phyloP scores from a whole-genome alignment of 2,888 invertebrate species.

The Ypsolopha scabrella region DNA sequence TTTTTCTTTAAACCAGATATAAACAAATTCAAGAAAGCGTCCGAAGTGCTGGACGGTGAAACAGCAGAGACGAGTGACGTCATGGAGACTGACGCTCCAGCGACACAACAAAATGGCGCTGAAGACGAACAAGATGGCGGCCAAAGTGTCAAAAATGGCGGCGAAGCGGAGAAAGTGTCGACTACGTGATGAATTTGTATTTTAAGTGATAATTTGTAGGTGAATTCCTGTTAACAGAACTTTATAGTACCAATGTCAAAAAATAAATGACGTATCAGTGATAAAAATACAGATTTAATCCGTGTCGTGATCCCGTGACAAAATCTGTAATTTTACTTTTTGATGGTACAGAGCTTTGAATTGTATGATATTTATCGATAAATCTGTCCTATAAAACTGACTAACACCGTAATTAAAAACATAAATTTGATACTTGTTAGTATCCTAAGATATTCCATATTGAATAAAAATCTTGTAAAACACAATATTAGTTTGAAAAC shows the following conservation, averaged over 20 bases:
- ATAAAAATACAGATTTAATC: not conserved
- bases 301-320: too few relatives aligned
- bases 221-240: too few relatives aligned
- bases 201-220: not conserved
- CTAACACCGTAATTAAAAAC: too few relatives aligned
- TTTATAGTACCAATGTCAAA: too few relatives aligned
- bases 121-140: slow-evolving; percentile 1
- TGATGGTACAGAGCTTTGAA: too few relatives aligned
- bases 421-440: too few relatives aligned
- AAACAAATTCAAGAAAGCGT: slow-evolving; percentile 78
- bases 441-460: too few relatives aligned
- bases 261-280: not conserved
- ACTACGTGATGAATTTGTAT: not conserved
- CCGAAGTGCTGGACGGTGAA: slow-evolving; percentile 29
- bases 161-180: not conserved
- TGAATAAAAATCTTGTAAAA: too few relatives aligned
- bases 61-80: slow-evolving; percentile 15
- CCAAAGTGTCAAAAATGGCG: not conserved
- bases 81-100: slow-evolving; percentile 13
- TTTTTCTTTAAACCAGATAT: slow-evolving; percentile 57
- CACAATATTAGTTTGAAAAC: too few relatives aligned
- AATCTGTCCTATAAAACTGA: too few relatives aligned
- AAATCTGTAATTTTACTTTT: too few relatives aligned
- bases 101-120: slow-evolving; percentile 2
- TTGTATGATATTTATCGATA: too few relatives aligned